These are phyloP conservation scores for Bacillus rossius DNA, from an alignment of 1,140 invertebrate species.

Conservation along the genomic window DNA sequence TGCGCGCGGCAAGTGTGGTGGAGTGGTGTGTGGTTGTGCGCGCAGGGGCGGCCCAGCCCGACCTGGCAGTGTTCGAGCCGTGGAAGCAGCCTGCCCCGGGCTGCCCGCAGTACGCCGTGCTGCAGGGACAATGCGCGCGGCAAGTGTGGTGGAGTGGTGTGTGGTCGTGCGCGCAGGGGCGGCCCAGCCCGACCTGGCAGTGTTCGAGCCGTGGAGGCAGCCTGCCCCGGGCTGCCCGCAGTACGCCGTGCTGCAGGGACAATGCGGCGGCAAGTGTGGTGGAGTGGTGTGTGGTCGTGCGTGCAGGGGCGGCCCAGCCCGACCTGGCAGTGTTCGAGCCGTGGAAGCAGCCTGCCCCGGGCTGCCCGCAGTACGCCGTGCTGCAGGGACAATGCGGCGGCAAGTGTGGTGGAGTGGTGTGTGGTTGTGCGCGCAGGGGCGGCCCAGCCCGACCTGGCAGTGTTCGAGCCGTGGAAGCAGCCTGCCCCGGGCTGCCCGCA, in stretches of 20 bases:
- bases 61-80: not conserved
- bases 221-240: too few species aligned
- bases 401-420: too few species aligned
- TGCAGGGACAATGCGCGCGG: too few species aligned
- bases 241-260: too few species aligned
- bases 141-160: too few species aligned
- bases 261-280: too few species aligned
- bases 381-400: too few species aligned
- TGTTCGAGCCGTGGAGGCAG: not conserved
- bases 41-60: not conserved
- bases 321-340: not conserved
- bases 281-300: too few species aligned
- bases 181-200: not conserved
- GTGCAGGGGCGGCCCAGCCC: not conserved
- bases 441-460: not conserved
- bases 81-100: constrained; percentile 1
- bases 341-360: not conserved
- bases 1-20: too few species aligned
- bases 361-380: constrained; percentile 5
- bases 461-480: not conserved
- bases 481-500: not conserved
- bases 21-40: too few species aligned
- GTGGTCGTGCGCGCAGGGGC: too few species aligned
- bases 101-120: constrained; percentile 4
- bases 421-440: too few species aligned